Evolutionary conservation across 2,888 invertebrate species (phyloP).

Genomic region (Mylabris sibirica): DNA sequence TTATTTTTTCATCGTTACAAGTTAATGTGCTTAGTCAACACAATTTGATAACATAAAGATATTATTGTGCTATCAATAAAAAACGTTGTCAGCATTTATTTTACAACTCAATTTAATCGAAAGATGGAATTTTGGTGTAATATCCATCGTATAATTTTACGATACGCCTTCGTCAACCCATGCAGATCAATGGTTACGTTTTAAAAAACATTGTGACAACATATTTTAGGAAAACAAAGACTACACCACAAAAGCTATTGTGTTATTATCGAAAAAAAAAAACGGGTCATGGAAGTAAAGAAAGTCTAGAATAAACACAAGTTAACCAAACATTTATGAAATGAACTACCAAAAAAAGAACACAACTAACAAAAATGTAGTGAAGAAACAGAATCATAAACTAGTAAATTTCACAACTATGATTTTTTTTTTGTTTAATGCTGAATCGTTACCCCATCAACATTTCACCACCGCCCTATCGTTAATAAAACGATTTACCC

Average conservation of each 20-base stretch:
- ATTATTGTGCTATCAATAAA: conserved; percentile 32
- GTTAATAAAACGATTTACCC: conserved; percentile 4
- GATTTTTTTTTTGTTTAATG: too few relatives aligned
- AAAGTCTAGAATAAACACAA: too few relatives aligned
- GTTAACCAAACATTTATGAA: background rate
- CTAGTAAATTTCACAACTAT: too few relatives aligned
- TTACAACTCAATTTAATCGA: background rate
- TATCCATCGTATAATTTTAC: background rate
- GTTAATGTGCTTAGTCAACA: background rate
- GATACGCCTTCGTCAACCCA: background rate
- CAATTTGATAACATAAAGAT: background rate
- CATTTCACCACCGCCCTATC: background rate
- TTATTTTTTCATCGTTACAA: background rate
- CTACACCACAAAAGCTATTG: too few relatives aligned
- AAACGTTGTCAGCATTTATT: conserved; percentile 6
- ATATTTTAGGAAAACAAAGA: too few relatives aligned
- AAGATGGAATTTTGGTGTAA: background rate
- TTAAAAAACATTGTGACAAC: too few relatives aligned
- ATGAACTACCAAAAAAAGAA: background rate
- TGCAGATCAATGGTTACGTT: background rate
- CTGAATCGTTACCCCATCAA: too few relatives aligned
- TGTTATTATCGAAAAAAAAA: too few relatives aligned
- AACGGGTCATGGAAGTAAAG: too few relatives aligned
- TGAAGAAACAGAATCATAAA: background rate
- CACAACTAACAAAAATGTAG: background rate